These are phyloP conservation scores for Luperina testacea DNA, from an alignment of 2,888 invertebrate species.

Conservation along the genomic window DNA sequence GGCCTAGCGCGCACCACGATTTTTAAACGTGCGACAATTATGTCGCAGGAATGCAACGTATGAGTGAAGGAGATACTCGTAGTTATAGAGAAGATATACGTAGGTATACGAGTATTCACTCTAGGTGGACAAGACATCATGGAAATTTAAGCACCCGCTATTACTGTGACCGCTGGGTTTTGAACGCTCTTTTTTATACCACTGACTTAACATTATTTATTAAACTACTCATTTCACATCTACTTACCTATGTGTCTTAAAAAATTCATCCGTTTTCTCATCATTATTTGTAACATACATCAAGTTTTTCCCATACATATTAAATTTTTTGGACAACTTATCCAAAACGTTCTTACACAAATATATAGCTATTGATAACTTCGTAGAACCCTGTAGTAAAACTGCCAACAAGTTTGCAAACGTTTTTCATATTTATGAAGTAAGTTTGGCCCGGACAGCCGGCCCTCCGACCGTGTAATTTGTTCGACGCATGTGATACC, in stretches of 20 bases:
- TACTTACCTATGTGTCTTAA: neutral
- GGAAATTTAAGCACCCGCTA: neutral
- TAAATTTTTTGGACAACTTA: neutral
- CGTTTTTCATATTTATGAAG: slow-evolving; percentile 45
- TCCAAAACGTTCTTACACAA: neutral
- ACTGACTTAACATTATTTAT: neutral
- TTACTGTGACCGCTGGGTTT: neutral
- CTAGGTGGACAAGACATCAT: neutral
- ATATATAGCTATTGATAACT: slow-evolving; percentile 1
- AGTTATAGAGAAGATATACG: neutral
- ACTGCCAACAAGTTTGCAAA: slow-evolving; percentile 25
- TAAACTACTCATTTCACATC: neutral
- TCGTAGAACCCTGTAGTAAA: slow-evolving; percentile 1
- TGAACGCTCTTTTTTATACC: neutral
- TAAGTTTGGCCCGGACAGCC: slow-evolving; percentile 7
- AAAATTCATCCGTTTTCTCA: neutral
- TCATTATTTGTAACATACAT: neutral
- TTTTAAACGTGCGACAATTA: too few species aligned
- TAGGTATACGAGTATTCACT: neutral
- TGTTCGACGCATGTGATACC: slow-evolving; percentile 11
- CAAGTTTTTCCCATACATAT: neutral
- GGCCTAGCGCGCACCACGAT: too few species aligned
- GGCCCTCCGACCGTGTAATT: slow-evolving; percentile 9
- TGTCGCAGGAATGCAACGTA: too few species aligned
- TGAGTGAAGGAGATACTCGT: too few species aligned